Base-by-base conservation (phyloP, 2,113 vertebrate species). In the Mesitornis unicolor region DNA sequence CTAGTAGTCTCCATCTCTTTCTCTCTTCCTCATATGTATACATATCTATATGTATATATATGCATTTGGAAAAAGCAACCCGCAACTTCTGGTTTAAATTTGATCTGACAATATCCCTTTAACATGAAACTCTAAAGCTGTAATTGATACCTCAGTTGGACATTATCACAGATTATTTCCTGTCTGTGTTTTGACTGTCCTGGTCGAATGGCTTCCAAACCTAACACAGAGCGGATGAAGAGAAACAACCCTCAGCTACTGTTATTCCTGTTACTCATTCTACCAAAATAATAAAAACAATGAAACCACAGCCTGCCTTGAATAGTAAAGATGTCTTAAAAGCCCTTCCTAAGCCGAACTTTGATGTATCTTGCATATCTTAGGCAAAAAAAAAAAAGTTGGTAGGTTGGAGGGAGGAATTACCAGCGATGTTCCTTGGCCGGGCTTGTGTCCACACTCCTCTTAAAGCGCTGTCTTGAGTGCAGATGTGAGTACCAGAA, bases 131-230 rank as follows among this genome's bases (percentile, higher is more conserved):
- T 96, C 76, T 82, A 87, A 97, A 92, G 87, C 81, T 2, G 95
- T 96, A 97, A 97, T 93, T 95, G 96, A 97, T 97, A 97, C 89
- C 68, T 84, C 69, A 95, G 86, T 93, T 97, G 97, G 94, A 97
- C 96, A 97, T 94, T 96, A 96, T 96, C 91, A 94, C 75, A 96
- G 96, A 96, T 97, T 97, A 93, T 96, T 97, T 97, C 97, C 97
- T 97, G 97, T 97, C 97, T 97, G 96, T 97, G 97, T 97, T 97
- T 97, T 97, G 97, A 97, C 97, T 97, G 97, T 97, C 97, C 96
- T 97, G 95, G 95, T 97, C 95, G 33, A 97, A 96, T 38, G 31
- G 95, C 94, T 97, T 97, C 97, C 97, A 97, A 97, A 78, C 93
- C 93, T 93, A 97, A 97, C 95, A 97, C 45, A 94, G 82, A 95